Conservation (phyloP, 2,888 invertebrate genomes). For the Aphrophora alni region DNA sequence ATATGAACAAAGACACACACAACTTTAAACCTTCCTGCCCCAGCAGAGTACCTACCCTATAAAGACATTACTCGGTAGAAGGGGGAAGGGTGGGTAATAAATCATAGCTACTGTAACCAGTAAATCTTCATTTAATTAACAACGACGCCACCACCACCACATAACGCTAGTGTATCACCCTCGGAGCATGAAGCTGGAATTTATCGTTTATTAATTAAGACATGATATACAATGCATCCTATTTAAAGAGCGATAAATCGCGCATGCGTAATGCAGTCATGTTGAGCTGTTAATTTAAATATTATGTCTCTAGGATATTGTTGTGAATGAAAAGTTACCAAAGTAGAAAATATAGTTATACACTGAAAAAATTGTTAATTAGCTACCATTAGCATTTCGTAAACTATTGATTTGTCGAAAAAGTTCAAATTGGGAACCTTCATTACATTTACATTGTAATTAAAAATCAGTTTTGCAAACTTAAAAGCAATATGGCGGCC, state of each 20-base stretch:
- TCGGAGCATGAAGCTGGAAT: neutral
- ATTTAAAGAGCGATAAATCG: neutral
- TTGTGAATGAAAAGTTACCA: too few relatives aligned
- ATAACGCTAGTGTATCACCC: constrained; percentile 1
- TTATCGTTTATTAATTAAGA: constrained; percentile 9
- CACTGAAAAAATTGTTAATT: too few relatives aligned
- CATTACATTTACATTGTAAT: too few relatives aligned
- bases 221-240: neutral
- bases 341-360: too few relatives aligned
- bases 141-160: neutral
- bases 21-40: neutral
- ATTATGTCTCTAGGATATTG: too few relatives aligned
- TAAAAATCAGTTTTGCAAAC: too few relatives aligned
- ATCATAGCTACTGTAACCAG: constrained; percentile 3
- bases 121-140: constrained; percentile 9
- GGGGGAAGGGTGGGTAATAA: neutral
- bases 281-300: too few relatives aligned
- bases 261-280: too few relatives aligned
- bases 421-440: too few relatives aligned
- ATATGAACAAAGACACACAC: neutral
- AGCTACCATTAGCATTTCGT: too few relatives aligned
- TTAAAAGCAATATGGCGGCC: too few relatives aligned
- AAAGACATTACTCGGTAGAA: neutral
- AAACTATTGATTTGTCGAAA: too few relatives aligned
- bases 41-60: neutral